phyloP scores from a whole-genome alignment of 2,888 invertebrate species.

The Seladonia tumulorum region DNA sequence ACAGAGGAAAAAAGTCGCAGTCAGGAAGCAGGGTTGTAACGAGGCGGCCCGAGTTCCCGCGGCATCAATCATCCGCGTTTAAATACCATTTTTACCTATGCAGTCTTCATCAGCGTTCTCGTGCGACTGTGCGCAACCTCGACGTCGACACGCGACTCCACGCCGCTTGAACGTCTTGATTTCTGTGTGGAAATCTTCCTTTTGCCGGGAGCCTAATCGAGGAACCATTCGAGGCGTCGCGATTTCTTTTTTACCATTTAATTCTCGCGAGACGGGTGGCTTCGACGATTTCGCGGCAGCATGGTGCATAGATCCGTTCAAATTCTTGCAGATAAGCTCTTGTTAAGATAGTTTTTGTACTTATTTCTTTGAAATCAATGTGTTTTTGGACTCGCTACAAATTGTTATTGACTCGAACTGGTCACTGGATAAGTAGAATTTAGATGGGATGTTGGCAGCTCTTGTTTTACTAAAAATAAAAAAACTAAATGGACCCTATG shows the following conservation, averaged over 20 bases:
- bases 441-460: too few relatives aligned
- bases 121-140: neutral
- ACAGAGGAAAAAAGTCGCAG: slow-evolving; percentile 31
- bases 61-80: slow-evolving; percentile 67
- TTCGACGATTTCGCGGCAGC: neutral
- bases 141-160: neutral
- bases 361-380: neutral
- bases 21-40: slow-evolving; percentile 63
- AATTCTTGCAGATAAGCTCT: neutral
- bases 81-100: slow-evolving; percentile 66
- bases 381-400: too few relatives aligned
- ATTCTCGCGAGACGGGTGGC: neutral
- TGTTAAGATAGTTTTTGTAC: too few relatives aligned
- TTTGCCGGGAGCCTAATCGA: neutral
- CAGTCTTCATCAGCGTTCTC: slow-evolving; percentile 54
- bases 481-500: too few relatives aligned
- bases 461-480: too few relatives aligned
- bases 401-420: too few relatives aligned
- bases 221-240: neutral
- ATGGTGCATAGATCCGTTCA: neutral
- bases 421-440: too few relatives aligned
- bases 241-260: neutral
- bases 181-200: neutral
- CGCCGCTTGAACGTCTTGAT: neutral
- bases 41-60: slow-evolving; percentile 59